These are phyloP conservation scores for Lochmaea capreae DNA, from an alignment of 2,888 invertebrate genomes.

Conservation along the genomic window DNA sequence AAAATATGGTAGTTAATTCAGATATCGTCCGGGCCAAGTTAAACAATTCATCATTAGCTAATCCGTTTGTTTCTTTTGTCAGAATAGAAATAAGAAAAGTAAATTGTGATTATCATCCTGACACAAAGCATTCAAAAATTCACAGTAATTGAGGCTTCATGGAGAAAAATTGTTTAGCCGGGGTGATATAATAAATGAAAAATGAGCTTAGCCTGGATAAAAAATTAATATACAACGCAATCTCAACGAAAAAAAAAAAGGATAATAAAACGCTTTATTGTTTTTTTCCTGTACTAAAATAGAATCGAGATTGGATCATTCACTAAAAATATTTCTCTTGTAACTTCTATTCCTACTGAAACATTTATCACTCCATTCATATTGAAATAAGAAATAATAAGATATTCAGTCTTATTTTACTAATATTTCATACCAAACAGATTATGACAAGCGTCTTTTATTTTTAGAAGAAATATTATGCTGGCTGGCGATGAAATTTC, in stretches of 20 bases:
- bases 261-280: background rate
- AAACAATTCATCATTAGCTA: slow-evolving; percentile 19
- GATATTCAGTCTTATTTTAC: slow-evolving; percentile 21
- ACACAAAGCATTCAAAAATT: slow-evolving; percentile 22
- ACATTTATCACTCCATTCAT: slow-evolving; percentile 36
- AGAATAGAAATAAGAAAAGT: slow-evolving; percentile 8
- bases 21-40: background rate
- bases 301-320: background rate
- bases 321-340: background rate
- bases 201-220: background rate
- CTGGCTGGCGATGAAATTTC: slow-evolving; percentile 35
- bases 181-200: slow-evolving; percentile 4
- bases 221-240: background rate
- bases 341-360: background rate
- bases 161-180: slow-evolving; percentile 11
- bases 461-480: slow-evolving; percentile 36
- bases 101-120: slow-evolving; percentile 17
- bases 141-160: slow-evolving; percentile 31
- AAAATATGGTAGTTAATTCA: slow-evolving; percentile 16
- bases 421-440: slow-evolving; percentile 35
- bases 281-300: background rate
- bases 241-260: background rate
- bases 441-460: slow-evolving; percentile 36
- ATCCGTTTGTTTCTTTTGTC: background rate
- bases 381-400: slow-evolving; percentile 28